Evolutionary conservation across 1,140 invertebrate genomes (phyloP), one percentile per base, ranked within the genome.

Genomic region (Atta colombica): DNA sequence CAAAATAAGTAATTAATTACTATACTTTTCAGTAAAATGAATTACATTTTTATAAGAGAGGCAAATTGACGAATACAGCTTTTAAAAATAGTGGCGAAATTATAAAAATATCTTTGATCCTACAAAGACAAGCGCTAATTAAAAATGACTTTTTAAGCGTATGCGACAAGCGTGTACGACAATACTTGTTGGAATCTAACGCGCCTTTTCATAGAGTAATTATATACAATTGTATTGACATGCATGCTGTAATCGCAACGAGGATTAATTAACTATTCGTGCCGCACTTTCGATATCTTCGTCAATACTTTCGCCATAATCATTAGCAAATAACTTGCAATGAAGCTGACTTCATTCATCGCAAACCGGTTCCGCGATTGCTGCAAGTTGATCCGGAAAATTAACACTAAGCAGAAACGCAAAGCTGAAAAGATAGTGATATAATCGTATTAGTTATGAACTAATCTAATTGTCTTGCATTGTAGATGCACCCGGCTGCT

Each of bases 261-360:
- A 45, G 14, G 39, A 63, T 35, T 84, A 74, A 84, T 84, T 84
- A 74, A 75, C 69, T 35, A 84, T 84, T 61, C 39, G 78, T 35
- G 18, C 45, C 16, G 77, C 14, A 71, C 58, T 63, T 77, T 80
- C 77, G 55, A 75, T 84, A 74, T 49, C 80, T 31, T n/a, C 69
- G 16, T 74, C 80, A 61, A 84, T 51, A 28, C 69, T 84, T 84
- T 84, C 80, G 69, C 69, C 55, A 72, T 28, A 84, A 84, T 63
- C 21, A 74, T 84, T 49, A 61, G 69, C 55, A 74, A 84, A 84
- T 61, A 21, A 39, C 71, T 60, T 21, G 80, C 53, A 21, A 25
- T 16, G 53, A 72, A 49, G 39, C 39, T 10, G 69, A 84, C 55
- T 74, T 74, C 14, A 74, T 82, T 74, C 35, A 61, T 74, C 12